These are phyloP conservation scores for Fringilla coelebs DNA, from an alignment of 2,797 vertebrate genomes.

Conservation along the genomic window DNA sequence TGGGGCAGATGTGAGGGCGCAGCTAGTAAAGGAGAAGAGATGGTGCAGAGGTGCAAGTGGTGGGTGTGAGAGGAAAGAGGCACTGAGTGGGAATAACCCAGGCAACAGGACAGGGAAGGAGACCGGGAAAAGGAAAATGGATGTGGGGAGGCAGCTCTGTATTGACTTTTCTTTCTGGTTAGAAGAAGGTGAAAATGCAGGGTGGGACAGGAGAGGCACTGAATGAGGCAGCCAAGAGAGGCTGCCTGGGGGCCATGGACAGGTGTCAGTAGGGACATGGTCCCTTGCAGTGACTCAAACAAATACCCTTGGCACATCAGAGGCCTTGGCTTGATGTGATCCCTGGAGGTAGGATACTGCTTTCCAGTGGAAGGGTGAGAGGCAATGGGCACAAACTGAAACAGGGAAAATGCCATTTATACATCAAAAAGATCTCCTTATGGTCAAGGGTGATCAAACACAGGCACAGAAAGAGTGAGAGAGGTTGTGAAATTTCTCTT, in stretches of 20 bases:
- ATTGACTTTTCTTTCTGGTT: background rate
- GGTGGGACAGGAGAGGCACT: fast-evolving
- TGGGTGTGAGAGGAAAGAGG: background rate
- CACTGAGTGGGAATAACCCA: background rate
- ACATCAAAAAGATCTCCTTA: background rate
- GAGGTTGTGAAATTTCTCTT: background rate
- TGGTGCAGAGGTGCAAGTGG: fast-evolving
- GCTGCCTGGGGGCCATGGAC: background rate
- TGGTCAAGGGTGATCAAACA: background rate
- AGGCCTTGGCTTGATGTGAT: background rate
- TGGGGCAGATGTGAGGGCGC: background rate
- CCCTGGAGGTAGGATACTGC: background rate
- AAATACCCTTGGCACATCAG: background rate
- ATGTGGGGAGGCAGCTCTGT: background rate
- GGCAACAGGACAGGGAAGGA: background rate
- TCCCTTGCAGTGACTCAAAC: background rate
- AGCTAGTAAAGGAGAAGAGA: background rate
- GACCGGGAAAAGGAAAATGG: background rate
- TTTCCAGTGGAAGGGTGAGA: background rate
- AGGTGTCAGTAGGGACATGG: background rate
- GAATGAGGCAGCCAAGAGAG: background rate
- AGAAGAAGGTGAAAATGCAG: background rate
- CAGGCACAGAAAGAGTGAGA: background rate
- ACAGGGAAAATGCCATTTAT: background rate
- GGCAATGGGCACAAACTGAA: background rate